These are phyloP conservation scores for Heterocephalus glaber DNA, from an alignment of 2,113 vertebrate species.

Conservation along the genomic window DNA sequence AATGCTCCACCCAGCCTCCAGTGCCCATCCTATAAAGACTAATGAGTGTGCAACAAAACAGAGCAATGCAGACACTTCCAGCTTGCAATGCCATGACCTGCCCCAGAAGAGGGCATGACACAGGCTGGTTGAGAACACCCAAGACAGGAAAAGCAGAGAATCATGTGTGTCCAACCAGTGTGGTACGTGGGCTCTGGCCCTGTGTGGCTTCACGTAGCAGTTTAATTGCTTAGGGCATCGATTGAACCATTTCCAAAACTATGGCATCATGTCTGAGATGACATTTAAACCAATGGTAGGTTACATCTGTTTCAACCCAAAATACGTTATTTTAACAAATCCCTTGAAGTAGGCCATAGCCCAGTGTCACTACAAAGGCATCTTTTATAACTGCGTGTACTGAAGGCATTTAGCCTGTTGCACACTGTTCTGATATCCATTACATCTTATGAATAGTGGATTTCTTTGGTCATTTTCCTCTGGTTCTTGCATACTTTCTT, in stretches of 20 bases:
- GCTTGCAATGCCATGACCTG: neutral
- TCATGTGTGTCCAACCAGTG: neutral
- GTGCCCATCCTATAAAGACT: neutral
- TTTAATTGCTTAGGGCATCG: neutral
- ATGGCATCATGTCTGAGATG: neutral
- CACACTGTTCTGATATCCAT: neutral
- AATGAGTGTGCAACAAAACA: neutral
- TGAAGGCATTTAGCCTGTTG: neutral
- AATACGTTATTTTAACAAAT: neutral
- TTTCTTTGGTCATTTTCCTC: neutral
- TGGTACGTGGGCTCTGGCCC: fast-evolving
- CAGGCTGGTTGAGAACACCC: neutral
- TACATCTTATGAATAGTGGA: neutral
- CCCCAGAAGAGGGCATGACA: neutral
- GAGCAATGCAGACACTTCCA: neutral
- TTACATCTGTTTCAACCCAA: neutral
- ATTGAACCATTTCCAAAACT: neutral
- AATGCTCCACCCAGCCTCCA: no score
- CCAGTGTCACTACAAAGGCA: neutral
- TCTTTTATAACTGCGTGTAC: neutral
- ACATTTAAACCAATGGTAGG: neutral
- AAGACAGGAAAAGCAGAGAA: neutral
- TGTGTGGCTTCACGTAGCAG: neutral
- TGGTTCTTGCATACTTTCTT: neutral
- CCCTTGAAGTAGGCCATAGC: neutral